These are phyloP conservation scores for Hylaea fasciaria DNA, from an alignment of 2,888 invertebrate genomes.

Conservation along the genomic window DNA sequence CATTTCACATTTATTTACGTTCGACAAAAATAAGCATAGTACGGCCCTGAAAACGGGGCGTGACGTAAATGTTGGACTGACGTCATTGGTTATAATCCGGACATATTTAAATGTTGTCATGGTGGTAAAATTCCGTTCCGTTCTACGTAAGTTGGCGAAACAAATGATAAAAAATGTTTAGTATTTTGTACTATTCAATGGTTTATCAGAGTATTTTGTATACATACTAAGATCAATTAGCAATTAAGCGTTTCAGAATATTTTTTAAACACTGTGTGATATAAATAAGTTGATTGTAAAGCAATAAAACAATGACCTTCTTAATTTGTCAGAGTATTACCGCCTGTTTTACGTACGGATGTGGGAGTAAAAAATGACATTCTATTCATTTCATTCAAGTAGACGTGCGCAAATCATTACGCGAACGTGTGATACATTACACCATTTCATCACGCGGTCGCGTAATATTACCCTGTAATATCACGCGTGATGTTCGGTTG, in stretches of 20 bases:
- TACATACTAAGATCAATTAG: neutral
- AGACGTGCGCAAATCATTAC: no score
- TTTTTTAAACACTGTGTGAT: no score
- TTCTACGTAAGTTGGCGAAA: constrained; percentile 46
- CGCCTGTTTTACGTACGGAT: constrained; percentile 47
- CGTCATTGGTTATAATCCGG: constrained; percentile 71
- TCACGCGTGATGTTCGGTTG: no score
- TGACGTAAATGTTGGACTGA: constrained; percentile 73
- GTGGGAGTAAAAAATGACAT: constrained; percentile 65
- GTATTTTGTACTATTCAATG: neutral
- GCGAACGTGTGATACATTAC: no score
- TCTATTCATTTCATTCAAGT: constrained; percentile 55
- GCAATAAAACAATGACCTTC: constrained; percentile 29
- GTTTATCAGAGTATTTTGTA: neutral
- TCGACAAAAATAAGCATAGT: constrained; percentile 72
- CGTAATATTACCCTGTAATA: no score
- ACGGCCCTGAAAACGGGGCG: constrained; percentile 79
- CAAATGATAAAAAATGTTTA: neutral
- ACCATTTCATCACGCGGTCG: no score
- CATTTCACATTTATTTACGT: constrained; percentile 62
- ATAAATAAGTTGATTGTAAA: neutral
- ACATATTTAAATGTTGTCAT: constrained; percentile 48
- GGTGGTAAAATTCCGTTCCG: constrained; percentile 57
- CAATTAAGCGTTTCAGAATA: neutral
- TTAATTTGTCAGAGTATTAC: constrained; percentile 50